Conservation (phyloP, 1,140 invertebrate genomes). For the Andricus grossulariae region DNA sequence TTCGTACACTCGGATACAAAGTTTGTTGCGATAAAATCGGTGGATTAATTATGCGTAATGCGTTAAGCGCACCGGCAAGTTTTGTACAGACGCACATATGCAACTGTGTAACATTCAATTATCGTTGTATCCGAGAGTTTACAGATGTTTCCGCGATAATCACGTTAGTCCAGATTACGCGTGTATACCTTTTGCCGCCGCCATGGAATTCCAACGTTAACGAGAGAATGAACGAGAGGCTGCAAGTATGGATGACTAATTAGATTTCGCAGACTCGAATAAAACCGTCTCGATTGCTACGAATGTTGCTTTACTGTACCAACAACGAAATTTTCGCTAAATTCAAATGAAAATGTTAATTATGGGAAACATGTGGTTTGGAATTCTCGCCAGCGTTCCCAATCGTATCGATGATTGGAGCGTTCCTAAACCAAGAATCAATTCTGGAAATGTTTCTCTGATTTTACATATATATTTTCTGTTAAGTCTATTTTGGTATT, state of each 20-base stretch:
- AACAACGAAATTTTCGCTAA: constrained; percentile 3
- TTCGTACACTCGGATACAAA: constrained; percentile 45
- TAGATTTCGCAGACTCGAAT: constrained; percentile 38
- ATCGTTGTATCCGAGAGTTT: constrained; percentile 59
- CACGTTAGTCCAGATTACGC: constrained; percentile 50
- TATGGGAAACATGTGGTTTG: background rate
- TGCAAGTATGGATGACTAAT: constrained; percentile 37
- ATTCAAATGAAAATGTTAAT: constrained; percentile 22
- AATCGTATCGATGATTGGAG: background rate
- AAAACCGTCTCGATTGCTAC: constrained; percentile 25
- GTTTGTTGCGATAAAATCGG: constrained; percentile 58
- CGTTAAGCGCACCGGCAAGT: constrained; percentile 41
- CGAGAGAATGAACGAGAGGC: constrained; percentile 40
- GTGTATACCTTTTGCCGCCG: constrained; percentile 52
- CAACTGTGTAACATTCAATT: constrained; percentile 58
- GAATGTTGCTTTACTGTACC: constrained; percentile 31
- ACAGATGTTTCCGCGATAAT: constrained; percentile 64
- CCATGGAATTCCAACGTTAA: constrained; percentile 54
- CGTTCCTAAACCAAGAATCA: background rate
- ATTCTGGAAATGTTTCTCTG: background rate
- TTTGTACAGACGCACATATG: constrained; percentile 2
- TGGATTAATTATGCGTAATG: constrained; percentile 67
- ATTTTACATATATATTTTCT: background rate
- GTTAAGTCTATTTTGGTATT: background rate
- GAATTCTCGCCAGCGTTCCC: background rate